Evolutionary conservation across 2,113 vertebrate genomes (phyloP).

Genomic region (Numenius arquata): DNA sequence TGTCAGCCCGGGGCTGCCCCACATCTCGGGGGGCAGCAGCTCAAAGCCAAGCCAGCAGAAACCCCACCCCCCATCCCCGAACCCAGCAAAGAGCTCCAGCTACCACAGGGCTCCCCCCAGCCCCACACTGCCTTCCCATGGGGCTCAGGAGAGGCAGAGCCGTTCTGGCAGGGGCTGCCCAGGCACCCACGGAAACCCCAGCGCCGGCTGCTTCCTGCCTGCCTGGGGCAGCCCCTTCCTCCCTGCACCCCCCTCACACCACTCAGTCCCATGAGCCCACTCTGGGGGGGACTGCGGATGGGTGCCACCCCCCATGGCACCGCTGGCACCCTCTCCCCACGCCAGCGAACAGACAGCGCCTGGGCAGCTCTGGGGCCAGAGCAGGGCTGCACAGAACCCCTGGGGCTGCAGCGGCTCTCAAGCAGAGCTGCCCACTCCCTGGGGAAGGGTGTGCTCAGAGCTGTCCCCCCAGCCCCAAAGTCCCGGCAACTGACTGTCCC

Average conservation of each 20-base stretch:
- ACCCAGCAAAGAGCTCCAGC: background rate
- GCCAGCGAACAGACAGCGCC: fast-evolving
- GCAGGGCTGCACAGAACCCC: background rate
- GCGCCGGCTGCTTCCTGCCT: background rate
- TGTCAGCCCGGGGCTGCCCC: background rate
- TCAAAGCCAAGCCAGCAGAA: background rate
- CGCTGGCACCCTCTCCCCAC: fast-evolving
- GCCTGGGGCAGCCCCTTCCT: background rate
- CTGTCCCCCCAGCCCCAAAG: background rate
- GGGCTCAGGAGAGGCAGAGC: background rate
- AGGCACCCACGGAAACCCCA: background rate
- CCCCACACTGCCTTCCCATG: background rate
- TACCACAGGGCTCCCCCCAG: too few species aligned
- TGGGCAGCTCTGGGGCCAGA: background rate
- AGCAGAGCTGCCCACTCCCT: background rate
- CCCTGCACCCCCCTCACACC: background rate
- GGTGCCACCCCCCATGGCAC: background rate
- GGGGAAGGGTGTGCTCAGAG: fast-evolving
- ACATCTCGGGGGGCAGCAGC: fast-evolving
- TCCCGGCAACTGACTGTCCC: background rate
- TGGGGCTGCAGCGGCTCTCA: fast-evolving
- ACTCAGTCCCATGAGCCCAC: background rate
- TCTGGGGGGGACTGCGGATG: fast-evolving
- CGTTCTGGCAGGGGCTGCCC: background rate
- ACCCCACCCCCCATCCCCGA: too few species aligned